These are phyloP conservation scores for Alcis repandata DNA, from an alignment of 2,888 invertebrate genomes.

Conservation along the genomic window DNA sequence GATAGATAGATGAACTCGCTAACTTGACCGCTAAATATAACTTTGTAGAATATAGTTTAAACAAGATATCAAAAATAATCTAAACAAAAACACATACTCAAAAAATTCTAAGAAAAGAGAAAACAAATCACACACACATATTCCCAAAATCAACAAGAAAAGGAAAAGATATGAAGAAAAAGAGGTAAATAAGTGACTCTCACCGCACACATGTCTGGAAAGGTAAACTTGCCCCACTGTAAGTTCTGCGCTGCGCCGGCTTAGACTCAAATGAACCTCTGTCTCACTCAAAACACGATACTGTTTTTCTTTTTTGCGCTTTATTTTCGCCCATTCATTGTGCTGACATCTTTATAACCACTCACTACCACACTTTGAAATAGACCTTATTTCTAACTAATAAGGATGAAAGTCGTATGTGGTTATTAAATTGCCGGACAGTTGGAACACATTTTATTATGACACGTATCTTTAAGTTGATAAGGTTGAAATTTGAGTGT, in stretches of 20 bases:
- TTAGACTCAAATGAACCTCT: conserved; percentile 43
- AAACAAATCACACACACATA: no score
- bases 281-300: conserved; percentile 46
- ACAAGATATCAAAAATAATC: no score
- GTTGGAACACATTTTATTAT: not conserved
- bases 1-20: no score
- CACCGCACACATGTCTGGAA: not conserved
- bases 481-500: conserved; percentile 29
- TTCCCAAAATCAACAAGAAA: no score
- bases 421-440: not conserved
- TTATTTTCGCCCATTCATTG: conserved; percentile 49
- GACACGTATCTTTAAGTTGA: not conserved
- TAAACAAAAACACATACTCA: no score
- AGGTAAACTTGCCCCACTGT: not conserved
- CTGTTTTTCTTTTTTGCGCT: conserved; percentile 44
- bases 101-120: no score
- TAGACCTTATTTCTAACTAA: not conserved
- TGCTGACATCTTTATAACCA: conserved; percentile 46
- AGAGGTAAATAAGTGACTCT: not conserved
- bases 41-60: no score
- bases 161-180: no score
- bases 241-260: conserved; percentile 22
- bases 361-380: not conserved
- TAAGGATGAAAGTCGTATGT: not conserved
- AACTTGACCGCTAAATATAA: no score